These are phyloP conservation scores for Apostichopus japonicus DNA, from an alignment of 35 echinoderm and acorn worm species.

Conservation along the genomic window DNA sequence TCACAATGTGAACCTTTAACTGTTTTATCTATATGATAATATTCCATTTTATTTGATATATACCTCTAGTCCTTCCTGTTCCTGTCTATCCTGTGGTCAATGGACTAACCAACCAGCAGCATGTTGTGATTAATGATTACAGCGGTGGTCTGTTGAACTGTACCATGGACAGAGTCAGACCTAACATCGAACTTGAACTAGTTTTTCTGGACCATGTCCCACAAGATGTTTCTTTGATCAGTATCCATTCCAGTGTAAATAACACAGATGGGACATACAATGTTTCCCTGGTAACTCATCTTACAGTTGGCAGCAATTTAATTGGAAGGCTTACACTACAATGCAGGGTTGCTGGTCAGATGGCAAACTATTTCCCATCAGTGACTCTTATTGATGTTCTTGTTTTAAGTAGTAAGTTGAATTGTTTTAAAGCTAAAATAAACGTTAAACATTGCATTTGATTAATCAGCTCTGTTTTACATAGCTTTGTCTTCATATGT, in stretches of 20 bases:
- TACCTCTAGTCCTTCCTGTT: not conserved
- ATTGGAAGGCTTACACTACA: not conserved
- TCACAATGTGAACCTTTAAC: not conserved
- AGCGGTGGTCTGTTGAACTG: not conserved
- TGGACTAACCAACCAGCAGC: not conserved
- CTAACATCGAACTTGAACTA: not conserved
- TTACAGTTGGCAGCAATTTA: not conserved
- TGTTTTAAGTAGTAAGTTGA: no score
- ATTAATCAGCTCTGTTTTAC: no score
- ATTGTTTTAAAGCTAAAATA: not conserved
- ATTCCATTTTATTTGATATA: not conserved
- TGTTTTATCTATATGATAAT: no score
- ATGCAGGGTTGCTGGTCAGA: no score
- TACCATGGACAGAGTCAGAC: not conserved
- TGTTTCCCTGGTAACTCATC: not conserved
- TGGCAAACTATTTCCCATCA: no score
- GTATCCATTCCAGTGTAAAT: not conserved
- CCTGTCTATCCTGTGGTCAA: not conserved
- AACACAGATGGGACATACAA: not conserved
- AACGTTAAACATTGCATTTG: not conserved
- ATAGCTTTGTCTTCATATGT: no score
- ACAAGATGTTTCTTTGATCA: not conserved
- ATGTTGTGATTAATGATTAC: not conserved
- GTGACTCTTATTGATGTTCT: not conserved
- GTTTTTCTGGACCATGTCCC: not conserved